Conservation (phyloP, 2,113 vertebrate genomes). For the Vidua macroura region DNA sequence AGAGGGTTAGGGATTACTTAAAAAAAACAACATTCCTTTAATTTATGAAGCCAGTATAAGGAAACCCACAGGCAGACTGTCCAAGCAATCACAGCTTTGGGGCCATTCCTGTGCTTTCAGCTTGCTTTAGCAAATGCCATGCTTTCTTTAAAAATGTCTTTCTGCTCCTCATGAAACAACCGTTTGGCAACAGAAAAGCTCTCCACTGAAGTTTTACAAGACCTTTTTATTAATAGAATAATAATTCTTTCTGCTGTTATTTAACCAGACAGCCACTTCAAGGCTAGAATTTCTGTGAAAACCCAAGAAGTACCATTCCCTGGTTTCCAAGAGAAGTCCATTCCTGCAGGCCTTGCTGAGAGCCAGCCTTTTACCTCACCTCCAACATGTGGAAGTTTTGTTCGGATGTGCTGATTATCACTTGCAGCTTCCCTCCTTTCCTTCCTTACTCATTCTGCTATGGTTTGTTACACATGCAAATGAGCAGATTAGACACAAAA, state of each 20-base stretch:
- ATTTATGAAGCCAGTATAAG: not conserved
- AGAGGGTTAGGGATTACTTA: not conserved
- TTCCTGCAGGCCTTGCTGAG: not conserved
- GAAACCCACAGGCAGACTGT: not conserved
- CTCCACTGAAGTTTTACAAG: not conserved
- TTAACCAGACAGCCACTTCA: not conserved
- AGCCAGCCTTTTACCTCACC: not conserved
- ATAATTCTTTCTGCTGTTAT: not conserved
- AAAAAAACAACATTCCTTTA: not conserved
- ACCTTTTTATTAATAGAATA: not conserved
- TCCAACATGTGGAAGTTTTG: accelerated
- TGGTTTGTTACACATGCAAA: not conserved
- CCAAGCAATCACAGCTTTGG: not conserved
- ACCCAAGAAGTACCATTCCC: not conserved
- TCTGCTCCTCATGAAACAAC: not conserved
- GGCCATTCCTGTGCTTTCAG: not conserved
- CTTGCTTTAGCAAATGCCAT: not conserved
- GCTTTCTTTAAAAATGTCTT: not conserved
- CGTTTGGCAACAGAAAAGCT: not conserved
- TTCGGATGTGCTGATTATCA: not conserved
- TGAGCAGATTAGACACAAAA: not conserved
- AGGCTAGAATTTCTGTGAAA: not conserved
- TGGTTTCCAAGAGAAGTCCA: not conserved
- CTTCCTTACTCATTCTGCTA: not conserved
- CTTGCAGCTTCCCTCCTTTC: not conserved